Base-by-base conservation (phyloP, 2,113 vertebrate species). In the Oncorhynchus kisutch region DNA sequence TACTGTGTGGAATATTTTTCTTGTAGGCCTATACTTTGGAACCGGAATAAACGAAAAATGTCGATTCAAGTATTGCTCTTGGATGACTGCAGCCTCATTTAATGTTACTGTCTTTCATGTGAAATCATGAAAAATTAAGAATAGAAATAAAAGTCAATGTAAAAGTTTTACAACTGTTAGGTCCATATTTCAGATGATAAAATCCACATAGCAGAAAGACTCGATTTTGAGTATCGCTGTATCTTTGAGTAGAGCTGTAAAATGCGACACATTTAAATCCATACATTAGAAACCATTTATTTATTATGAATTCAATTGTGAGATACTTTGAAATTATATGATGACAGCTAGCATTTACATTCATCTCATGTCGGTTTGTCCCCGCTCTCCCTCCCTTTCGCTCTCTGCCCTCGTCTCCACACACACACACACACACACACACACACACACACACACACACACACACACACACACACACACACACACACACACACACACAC, bases 71-170 rank as follows among this genome's bases (percentile, higher is more conserved):
- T 71, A 75, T 69, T 76, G 59, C 54, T 59, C 51, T 62, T 74
- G 75, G 29, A 72, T 59, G 54, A 73, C 59, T 62, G 68, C 81
- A 78, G 72, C 14, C 62, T 67, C 72, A 77, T 87, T 84, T 78
- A 82, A 85, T 77, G 78, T 84, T 89, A 79, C 79, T 77, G 82
- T 82, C 77, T 82, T 82, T 90, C 76, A 89, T 88, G 79, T 78
- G 82, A 27, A 87, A 89, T 79, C 87, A 74, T 88, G 77, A 87
- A 88, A 91, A 89, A 88, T 86, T 85, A 90, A 81, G 79, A 86
- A 80, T 57, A 76, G 77, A 69, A 60, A 81, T 89, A 86, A 90
- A 90, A 89, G 81, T 89, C 82, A 84, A 68, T 82, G 86, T 82
- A 76, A 78, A 75, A 77, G 77, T 84, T 91, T 91, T 85, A 84